Evolutionary conservation across 2,888 invertebrate genomes (phyloP).

Genomic region (Fragum sueziense): DNA sequence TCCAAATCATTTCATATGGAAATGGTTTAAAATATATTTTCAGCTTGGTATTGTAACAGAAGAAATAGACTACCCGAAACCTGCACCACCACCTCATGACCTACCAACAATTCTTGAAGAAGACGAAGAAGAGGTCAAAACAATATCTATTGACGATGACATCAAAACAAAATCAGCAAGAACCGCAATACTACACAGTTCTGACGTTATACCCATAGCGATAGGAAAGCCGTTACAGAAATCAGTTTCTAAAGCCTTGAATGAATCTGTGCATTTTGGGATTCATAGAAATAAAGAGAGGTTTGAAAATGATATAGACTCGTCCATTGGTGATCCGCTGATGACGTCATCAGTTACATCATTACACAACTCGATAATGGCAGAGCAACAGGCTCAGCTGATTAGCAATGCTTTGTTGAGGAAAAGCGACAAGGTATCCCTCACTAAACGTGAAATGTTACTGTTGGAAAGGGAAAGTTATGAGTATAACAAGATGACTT

Average conservation of each 20-base stretch:
- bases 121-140: not conserved
- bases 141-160: slow-evolving; percentile 1
- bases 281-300: not conserved
- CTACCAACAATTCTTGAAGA: not conserved
- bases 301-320: not conserved
- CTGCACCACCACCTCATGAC: slow-evolving; percentile 5
- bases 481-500: slow-evolving; percentile 20
- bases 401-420: not conserved
- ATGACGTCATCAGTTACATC: slow-evolving; percentile 8
- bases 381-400: not conserved
- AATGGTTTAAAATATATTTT: too few relatives aligned
- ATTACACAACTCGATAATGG: not conserved
- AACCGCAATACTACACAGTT: not conserved
- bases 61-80: slow-evolving; percentile 29
- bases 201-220: slow-evolving; percentile 12
- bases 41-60: slow-evolving; percentile 33
- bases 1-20: too few relatives aligned
- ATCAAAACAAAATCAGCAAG: not conserved
- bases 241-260: not conserved
- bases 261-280: not conserved
- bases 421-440: not conserved
- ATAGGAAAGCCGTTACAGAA: slow-evolving; percentile 47
- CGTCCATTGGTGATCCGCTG: not conserved
- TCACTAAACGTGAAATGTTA: slow-evolving; percentile 42
- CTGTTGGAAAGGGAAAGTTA: slow-evolving; percentile 35